Base-by-base conservation (phyloP, 2,797 vertebrate species). In the Acanthis flammea region DNA sequence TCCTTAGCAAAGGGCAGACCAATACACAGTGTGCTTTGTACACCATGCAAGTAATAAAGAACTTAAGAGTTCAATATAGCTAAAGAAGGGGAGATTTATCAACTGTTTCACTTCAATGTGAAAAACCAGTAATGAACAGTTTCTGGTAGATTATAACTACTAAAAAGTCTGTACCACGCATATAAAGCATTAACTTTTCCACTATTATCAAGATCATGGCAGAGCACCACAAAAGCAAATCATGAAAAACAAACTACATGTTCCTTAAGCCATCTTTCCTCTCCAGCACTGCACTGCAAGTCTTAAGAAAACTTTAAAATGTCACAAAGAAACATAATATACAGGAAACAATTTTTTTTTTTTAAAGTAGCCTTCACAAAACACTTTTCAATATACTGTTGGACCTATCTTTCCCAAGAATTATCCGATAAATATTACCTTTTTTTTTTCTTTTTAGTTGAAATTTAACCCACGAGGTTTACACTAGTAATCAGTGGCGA, bases 31-130 rank as follows among this genome's bases (percentile, higher is more conserved):
- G 33, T 11, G 17, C 37, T 28, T 3, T 50, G 12, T 14, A 78
- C 2, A 13, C 23, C 22, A 58, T 10, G 54, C 13, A 77, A 86
- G 35, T 41, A 74, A 65, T 57, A 70, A 78, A 48, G 37, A 86
- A 88, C 9, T 39, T 50, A 23, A 72, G 31, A 9, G 31, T 5
- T 19, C 30, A 47, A 10, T 41, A 53, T 4, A 73, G 37, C 35
- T 79, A 21, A 75, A 76, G 11, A 90, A 58, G 37, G 11, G 30
- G 23, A 90, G 19, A 77, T 58, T n/a, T 42, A 85, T 30, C 1
- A 3, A 67, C 39, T 0, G 1, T 45, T 83, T 70, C 2, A 1
- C n/a, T 45, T 73, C 10, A 3, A 35, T 15, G 5, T 42, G 45
- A 77, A n/a, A 77, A 39, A 85, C 68, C 7, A 57, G 18, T 51